Evolutionary conservation across 2,113 vertebrate species (phyloP).

Genomic region (Romanogobio albipinnatus): DNA sequence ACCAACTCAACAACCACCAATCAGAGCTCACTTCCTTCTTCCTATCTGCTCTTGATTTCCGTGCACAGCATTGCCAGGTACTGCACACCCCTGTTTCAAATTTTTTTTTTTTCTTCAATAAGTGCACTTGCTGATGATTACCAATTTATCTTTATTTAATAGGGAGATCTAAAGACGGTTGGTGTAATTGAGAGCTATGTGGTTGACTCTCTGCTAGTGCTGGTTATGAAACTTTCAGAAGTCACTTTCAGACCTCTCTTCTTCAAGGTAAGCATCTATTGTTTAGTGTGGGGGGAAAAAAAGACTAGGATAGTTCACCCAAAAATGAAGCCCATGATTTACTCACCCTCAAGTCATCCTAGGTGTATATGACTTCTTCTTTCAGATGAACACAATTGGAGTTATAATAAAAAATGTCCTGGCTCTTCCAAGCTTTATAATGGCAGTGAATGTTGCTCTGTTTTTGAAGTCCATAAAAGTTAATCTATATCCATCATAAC

Average conservation of each 20-base stretch:
- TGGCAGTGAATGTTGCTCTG: too few relatives aligned
- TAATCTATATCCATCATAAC: too few relatives aligned
- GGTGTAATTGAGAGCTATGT: conserved; percentile 79
- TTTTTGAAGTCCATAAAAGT: too few relatives aligned
- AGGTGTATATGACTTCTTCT: too few relatives aligned
- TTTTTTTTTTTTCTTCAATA: neutral
- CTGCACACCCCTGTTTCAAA: neutral
- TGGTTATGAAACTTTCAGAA: conserved; percentile 97
- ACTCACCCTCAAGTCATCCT: too few relatives aligned
- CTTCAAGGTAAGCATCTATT: conserved; percentile 84
- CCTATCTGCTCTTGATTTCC: conserved; percentile 87
- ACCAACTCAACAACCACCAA: conserved; percentile 85
- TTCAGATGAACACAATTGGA: too few relatives aligned
- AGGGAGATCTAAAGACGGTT: conserved; percentile 85
- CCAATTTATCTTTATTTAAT: conserved; percentile 38
- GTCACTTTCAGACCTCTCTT: conserved; percentile 94
- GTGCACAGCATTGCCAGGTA: conserved; percentile 84
- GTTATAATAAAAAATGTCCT: too few relatives aligned
- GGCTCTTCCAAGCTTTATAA: too few relatives aligned
- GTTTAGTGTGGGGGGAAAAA: neutral
- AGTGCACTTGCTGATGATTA: neutral
- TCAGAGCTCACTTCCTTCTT: conserved; percentile 90
- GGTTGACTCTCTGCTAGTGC: conserved; percentile 85
- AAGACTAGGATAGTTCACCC: neutral
- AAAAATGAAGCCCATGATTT: too few relatives aligned